Evolutionary conservation across 2,888 invertebrate species (phyloP).

Genomic region (Oxytorus armatus): DNA sequence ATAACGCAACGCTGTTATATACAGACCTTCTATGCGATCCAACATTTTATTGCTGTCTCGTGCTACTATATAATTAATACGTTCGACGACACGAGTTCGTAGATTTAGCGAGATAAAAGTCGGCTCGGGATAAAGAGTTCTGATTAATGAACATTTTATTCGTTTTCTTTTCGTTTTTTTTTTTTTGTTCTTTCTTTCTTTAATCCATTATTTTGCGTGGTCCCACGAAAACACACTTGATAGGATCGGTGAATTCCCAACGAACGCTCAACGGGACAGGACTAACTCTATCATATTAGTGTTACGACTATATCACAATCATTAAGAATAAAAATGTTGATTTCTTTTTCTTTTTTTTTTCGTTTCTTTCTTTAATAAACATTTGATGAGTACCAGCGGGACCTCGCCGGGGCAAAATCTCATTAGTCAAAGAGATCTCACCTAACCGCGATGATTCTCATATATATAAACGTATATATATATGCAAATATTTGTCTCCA

Average conservation of each 20-base stretch:
- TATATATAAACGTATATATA: constrained; percentile 33
- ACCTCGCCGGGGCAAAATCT: constrained; percentile 38
- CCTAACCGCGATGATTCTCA: constrained; percentile 24
- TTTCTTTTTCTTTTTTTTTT: constrained; percentile 53
- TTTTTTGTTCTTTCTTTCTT: constrained; percentile 4
- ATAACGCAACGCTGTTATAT: constrained; percentile 81
- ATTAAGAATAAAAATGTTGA: constrained; percentile 75
- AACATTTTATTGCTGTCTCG: constrained; percentile 68
- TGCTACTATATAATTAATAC: constrained; percentile 66
- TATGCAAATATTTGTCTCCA: constrained; percentile 24
- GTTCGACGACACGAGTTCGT: constrained; percentile 69
- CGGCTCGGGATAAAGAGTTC: constrained; percentile 36
- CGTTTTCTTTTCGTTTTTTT: constrained; percentile 3
- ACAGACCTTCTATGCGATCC: constrained; percentile 74
- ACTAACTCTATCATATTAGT: constrained; percentile 72
- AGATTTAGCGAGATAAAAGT: constrained; percentile 65
- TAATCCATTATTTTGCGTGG: constrained; percentile 37
- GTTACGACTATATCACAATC: constrained; percentile 79
- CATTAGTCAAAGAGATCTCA: constrained; percentile 26
- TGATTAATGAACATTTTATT: constrained; percentile 46
- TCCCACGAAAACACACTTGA: constrained; percentile 53
- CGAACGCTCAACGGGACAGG: constrained; percentile 59
- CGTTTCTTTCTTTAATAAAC: constrained; percentile 42
- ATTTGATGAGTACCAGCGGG: constrained; percentile 46
- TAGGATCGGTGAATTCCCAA: constrained; percentile 52